A percentile compares a stretch with the other conserved stretches of the same genome.
Conservation (phyloP, 64 coral and sea anemone genomes). For the Actinia tenebrosa region DNA sequence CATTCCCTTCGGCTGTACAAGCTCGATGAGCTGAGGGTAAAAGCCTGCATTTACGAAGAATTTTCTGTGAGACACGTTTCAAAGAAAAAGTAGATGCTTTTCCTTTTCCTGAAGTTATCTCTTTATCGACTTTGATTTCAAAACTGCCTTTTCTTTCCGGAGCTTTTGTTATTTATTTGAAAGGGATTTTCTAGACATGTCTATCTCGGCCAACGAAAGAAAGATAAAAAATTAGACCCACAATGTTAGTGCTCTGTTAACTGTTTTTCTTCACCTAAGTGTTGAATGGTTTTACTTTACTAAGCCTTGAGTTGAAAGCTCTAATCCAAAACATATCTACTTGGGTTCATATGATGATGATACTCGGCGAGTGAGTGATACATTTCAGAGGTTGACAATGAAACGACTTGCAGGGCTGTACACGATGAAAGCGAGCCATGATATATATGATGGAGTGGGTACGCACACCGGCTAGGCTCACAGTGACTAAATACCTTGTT, state of each 20-base stretch:
- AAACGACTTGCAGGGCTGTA: constrained; percentile 1
- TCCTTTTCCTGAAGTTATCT: background rate
- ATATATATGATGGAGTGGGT: background rate
- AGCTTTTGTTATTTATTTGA: background rate
- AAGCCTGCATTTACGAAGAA: background rate
- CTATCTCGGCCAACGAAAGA: background rate
- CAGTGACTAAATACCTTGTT: constrained; percentile 1
- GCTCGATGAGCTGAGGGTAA: background rate
- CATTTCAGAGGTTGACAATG: background rate
- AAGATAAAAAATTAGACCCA: background rate
- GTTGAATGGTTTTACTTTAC: constrained; percentile 12
- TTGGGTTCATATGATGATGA: constrained; percentile 8
- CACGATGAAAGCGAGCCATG: background rate
- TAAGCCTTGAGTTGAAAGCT: background rate
- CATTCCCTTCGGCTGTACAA: background rate
- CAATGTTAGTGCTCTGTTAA: background rate
- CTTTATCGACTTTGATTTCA: background rate
- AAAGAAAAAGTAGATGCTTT: background rate
- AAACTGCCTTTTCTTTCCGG: constrained; percentile 2
- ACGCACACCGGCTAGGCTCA: background rate
- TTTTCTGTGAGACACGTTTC: background rate
- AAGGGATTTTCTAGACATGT: background rate
- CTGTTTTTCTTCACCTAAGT: constrained; percentile 8
- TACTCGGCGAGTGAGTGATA: constrained; percentile 19
- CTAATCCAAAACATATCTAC: constrained; percentile 15